A percentile compares a stretch with the other conserved stretches of the same genome.
Evolutionary conservation across 2,888 invertebrate genomes (phyloP).

Genomic region (Chironomus riparius): DNA sequence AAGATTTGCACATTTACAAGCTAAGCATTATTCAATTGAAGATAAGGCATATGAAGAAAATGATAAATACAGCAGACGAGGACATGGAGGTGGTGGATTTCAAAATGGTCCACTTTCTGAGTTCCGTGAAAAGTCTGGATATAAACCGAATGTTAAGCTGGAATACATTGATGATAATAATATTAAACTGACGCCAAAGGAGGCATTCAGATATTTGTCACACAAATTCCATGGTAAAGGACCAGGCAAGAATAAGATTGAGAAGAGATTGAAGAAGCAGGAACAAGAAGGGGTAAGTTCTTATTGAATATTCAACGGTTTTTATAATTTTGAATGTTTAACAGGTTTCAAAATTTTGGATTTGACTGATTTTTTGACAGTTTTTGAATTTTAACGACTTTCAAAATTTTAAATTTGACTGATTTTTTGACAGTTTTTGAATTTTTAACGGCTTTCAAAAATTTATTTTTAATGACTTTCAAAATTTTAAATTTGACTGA

Average conservation of each 20-base stretch:
- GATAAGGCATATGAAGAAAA: constrained; percentile 73
- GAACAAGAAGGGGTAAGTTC: constrained; percentile 76
- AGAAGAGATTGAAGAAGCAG: constrained; percentile 89
- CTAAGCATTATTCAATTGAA: constrained; percentile 71
- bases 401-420: no score
- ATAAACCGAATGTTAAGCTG: constrained; percentile 88
- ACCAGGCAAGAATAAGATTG: constrained; percentile 96
- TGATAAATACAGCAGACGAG: constrained; percentile 60
- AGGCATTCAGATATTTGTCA: constrained; percentile 91
- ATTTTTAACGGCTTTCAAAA: no score
- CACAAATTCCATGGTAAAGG: constrained; percentile 99
- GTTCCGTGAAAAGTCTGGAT: constrained; percentile 83
- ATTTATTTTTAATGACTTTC: no score
- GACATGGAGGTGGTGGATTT: constrained; percentile 39
- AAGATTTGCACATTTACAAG: constrained; percentile 64
- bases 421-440: no score
- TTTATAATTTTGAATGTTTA: background rate
- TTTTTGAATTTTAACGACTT: background rate
- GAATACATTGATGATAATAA: constrained; percentile 98
- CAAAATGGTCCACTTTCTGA: constrained; percentile 77
- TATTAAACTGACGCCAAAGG: constrained; percentile 82
- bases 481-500: no score
- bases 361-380: background rate
- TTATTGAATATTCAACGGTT: background rate
- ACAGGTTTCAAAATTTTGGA: background rate